These are phyloP conservation scores for Mesaphorura yosii DNA, from an alignment of 1,140 invertebrate species.

Conservation along the genomic window DNA sequence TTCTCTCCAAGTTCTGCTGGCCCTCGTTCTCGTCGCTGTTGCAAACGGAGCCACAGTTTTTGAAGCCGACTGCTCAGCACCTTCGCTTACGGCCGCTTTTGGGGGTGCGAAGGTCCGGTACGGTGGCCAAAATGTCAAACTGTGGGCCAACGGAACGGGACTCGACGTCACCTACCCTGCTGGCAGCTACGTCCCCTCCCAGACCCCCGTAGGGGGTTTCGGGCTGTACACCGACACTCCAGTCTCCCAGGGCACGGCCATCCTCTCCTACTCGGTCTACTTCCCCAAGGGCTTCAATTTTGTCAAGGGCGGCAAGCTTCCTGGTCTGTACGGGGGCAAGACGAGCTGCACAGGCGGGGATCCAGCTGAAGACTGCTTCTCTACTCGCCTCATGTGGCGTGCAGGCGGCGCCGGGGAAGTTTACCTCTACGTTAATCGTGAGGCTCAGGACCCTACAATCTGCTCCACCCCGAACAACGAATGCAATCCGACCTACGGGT, in stretches of 20 bases:
- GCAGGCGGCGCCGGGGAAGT: constrained; percentile 11
- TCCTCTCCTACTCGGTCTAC: constrained; percentile 16
- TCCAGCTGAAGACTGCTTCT: constrained; percentile 12
- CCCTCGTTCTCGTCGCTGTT: no score
- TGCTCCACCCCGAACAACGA: constrained; percentile 11
- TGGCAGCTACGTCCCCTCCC: constrained; percentile 18
- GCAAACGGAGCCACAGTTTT: constrained; percentile 11
- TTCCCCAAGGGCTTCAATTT: constrained; percentile 21
- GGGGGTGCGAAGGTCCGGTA: constrained; percentile 12
- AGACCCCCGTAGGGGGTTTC: constrained; percentile 17
- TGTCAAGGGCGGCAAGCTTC: constrained; percentile 7
- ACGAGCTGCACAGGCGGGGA: constrained; percentile 6
- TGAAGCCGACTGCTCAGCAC: constrained; percentile 8
- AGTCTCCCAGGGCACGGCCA: constrained; percentile 4
- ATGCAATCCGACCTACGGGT: constrained; percentile 10
- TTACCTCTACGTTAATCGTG: constrained; percentile 14
- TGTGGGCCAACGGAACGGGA: constrained; percentile 10
- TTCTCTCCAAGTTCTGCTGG: no score
- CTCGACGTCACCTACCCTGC: constrained; percentile 18
- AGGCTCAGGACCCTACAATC: constrained; percentile 14
- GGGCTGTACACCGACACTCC: constrained; percentile 12
- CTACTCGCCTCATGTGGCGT: constrained; percentile 13
- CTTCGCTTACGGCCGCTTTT: constrained; percentile 12
- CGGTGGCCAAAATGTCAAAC: constrained; percentile 13
- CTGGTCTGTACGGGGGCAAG: constrained; percentile 17